Conservation (phyloP, 2,888 invertebrate species). For the Epicampocera succincta region DNA sequence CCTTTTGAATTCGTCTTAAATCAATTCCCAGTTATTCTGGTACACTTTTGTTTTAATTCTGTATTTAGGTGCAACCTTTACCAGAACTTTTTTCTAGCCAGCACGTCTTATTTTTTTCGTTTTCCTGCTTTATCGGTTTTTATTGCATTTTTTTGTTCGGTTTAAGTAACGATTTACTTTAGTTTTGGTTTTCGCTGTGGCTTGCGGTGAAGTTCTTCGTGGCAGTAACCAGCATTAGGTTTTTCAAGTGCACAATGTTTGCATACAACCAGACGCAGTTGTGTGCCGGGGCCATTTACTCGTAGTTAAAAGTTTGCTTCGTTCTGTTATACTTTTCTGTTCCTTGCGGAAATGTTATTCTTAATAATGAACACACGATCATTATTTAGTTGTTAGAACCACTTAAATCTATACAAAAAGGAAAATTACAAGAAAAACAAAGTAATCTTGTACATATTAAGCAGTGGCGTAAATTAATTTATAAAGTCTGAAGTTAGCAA, state of each 20-base stretch:
- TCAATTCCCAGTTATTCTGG: too few species aligned
- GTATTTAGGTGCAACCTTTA: slow-evolving; percentile 50
- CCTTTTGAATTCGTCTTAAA: neutral
- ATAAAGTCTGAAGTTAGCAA: too few species aligned
- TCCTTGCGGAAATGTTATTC: slow-evolving; percentile 54
- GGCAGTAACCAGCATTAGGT: slow-evolving; percentile 22
- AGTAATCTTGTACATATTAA: neutral
- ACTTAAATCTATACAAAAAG: slow-evolving; percentile 40
- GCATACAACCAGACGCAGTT: slow-evolving; percentile 26
- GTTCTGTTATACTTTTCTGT: slow-evolving; percentile 4
- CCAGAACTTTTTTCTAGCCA: slow-evolving; percentile 56
- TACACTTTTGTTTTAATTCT: slow-evolving; percentile 25
- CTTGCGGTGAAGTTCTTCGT: slow-evolving; percentile 35
- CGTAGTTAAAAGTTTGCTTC: slow-evolving; percentile 25
- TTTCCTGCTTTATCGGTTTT: neutral
- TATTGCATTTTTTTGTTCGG: slow-evolving; percentile 10
- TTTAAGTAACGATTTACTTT: slow-evolving; percentile 52
- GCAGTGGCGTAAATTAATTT: slow-evolving; percentile 12
- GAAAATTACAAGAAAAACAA: slow-evolving; percentile 1
- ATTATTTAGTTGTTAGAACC: slow-evolving; percentile 57
- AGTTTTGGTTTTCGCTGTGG: slow-evolving; percentile 51
- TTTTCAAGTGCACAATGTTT: slow-evolving; percentile 48
- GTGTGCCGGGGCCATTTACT: slow-evolving; percentile 21
- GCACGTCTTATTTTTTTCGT: slow-evolving; percentile 53
- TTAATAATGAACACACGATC: slow-evolving; percentile 54